Conservation (phyloP, 2,888 invertebrate genomes). For the Onchidella celtica region DNA sequence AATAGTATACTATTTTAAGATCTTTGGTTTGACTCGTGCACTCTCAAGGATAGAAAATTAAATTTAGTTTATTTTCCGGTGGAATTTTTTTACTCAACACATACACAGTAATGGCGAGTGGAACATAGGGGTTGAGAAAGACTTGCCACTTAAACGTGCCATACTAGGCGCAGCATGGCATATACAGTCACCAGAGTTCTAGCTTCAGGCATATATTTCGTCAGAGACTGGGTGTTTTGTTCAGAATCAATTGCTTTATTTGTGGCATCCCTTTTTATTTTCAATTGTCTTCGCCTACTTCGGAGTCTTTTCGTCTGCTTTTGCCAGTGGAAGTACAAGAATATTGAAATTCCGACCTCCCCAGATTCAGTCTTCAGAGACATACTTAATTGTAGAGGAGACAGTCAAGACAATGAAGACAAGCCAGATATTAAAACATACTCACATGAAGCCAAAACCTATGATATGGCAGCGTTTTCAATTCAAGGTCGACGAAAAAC, state of each 20-base stretch:
- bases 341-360: not conserved
- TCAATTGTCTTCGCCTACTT: conserved; percentile 39
- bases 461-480: conserved; percentile 90
- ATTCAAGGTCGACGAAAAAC: conserved; percentile 93
- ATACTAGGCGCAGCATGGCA: conserved; percentile 21
- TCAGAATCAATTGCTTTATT: conserved; percentile 42
- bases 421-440: conserved; percentile 21
- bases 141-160: not conserved
- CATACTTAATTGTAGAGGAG: not conserved
- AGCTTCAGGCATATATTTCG: conserved; percentile 27
- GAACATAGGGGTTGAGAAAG: not conserved
- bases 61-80: no score
- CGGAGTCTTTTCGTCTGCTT: conserved; percentile 35
- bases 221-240: conserved; percentile 47
- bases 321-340: conserved; percentile 46
- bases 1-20: no score
- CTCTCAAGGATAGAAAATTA: no score
- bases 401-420: not conserved
- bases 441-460: conserved; percentile 41
- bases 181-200: conserved; percentile 39
- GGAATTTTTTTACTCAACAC: conserved; percentile 13
- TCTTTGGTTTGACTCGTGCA: no score
- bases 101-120: conserved; percentile 11
- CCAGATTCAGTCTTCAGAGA: not conserved
- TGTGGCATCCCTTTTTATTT: conserved; percentile 37